Conservation (phyloP, 2,797 vertebrate genomes). For the Denticeps clupeoides region DNA sequence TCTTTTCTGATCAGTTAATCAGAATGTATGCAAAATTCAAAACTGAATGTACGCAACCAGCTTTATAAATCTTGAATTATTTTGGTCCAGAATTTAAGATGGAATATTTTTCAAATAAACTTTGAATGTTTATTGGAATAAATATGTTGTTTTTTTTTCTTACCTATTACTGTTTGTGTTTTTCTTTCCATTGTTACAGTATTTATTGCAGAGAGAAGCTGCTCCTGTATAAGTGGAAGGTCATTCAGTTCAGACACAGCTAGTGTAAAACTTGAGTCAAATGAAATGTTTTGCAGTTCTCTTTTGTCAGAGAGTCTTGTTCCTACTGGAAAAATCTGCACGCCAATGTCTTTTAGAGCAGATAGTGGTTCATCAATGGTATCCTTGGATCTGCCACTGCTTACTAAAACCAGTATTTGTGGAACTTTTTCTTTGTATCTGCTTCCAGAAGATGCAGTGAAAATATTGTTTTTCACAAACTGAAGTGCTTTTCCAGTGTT, state of each 20-base stretch:
- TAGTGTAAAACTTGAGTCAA: slow-evolving; percentile 12
- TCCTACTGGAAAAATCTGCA: slow-evolving; percentile 39
- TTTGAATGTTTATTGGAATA: not conserved
- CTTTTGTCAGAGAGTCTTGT: slow-evolving; percentile 29
- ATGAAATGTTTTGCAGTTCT: slow-evolving; percentile 34
- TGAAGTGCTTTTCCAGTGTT: slow-evolving; percentile 40
- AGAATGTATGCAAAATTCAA: too few relatives aligned
- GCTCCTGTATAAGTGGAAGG: slow-evolving; percentile 24
- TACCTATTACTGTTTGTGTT: slow-evolving; percentile 3
- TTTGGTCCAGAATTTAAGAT: not conserved
- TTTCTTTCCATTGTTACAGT: not conserved
- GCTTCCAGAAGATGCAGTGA: slow-evolving; percentile 37
- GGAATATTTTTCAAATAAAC: not conserved
- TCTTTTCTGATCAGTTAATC: too few relatives aligned
- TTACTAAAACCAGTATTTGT: slow-evolving; percentile 40
- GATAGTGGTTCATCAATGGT: slow-evolving; percentile 24
- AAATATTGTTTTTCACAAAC: slow-evolving; percentile 40
- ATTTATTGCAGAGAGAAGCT: slow-evolving; percentile 22
- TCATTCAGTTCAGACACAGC: slow-evolving; percentile 29
- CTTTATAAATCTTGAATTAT: too few relatives aligned
- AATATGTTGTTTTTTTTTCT: not conserved
- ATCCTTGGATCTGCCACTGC: slow-evolving; percentile 36
- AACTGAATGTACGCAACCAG: too few relatives aligned
- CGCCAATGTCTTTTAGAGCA: slow-evolving; percentile 29
- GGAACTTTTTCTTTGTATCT: slow-evolving; percentile 31